phyloP scores from a whole-genome alignment of 2,888 invertebrate genomes.

The Myopa tessellatipennis region DNA sequence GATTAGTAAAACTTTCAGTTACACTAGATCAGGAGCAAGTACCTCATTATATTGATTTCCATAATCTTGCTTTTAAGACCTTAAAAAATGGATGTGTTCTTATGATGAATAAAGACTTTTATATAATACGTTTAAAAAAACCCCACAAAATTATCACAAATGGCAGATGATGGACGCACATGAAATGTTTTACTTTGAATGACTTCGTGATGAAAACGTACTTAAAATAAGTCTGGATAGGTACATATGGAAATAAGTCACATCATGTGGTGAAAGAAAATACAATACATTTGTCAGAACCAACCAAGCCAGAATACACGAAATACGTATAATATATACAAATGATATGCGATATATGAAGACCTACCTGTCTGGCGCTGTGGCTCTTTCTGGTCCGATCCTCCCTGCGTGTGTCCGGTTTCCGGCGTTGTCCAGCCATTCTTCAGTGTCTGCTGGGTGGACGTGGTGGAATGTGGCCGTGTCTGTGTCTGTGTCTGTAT shows the following conservation, averaged over 20 bases:
- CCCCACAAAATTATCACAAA: no score
- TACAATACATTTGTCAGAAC: neutral
- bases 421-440: neutral
- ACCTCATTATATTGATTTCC: no score
- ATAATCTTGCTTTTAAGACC: no score
- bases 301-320: neutral
- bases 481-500: constrained; percentile 3
- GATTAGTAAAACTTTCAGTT: no score
- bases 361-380: constrained; percentile 38
- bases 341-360: neutral
- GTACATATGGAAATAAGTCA: neutral
- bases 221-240: no score
- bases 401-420: constrained; percentile 7
- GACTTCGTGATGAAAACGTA: no score
- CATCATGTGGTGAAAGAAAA: neutral
- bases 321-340: neutral
- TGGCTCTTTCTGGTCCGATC: constrained; percentile 17
- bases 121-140: no score
- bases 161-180: no score
- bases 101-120: no score
- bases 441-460: constrained; percentile 7
- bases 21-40: no score
- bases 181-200: no score
- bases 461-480: constrained; percentile 29
- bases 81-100: no score